phyloP scores from a whole-genome alignment of 2,888 invertebrate species.

The Sphaerophoria rueppellii region DNA sequence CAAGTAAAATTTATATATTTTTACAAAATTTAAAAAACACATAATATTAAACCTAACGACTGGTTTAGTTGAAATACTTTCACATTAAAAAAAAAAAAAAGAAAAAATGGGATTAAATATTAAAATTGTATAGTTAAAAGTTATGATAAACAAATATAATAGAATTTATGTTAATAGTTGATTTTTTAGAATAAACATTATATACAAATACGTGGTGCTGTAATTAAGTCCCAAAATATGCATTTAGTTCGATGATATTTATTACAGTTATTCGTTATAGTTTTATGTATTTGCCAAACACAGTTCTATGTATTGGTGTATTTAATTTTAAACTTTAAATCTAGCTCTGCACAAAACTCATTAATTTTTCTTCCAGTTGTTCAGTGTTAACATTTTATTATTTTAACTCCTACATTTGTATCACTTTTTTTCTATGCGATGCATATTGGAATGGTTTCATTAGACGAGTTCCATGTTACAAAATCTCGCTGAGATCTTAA shows the following conservation, averaged over 20 bases:
- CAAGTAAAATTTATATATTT: constrained; percentile 68
- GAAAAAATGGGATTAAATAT: constrained; percentile 9
- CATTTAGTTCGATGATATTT: constrained; percentile 66
- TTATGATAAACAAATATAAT: constrained; percentile 35
- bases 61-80: constrained; percentile 47
- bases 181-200: constrained; percentile 68
- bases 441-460: neutral
- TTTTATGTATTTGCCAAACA: constrained; percentile 23
- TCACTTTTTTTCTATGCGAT: neutral
- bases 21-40: constrained; percentile 27
- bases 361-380: constrained; percentile 33
- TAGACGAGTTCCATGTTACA: no score
- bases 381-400: constrained; percentile 11
- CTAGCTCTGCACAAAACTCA: constrained; percentile 60
- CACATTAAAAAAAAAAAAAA: constrained; percentile 2
- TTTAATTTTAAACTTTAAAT: constrained; percentile 16
- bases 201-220: constrained; percentile 74
- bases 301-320: constrained; percentile 6
- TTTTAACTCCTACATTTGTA: neutral
- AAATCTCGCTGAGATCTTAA: no score
- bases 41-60: constrained; percentile 30
- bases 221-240: constrained; percentile 72
- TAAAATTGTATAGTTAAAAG: constrained; percentile 60
- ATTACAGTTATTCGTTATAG: neutral
- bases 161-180: constrained; percentile 67